Base-by-base conservation (phyloP, 1,140 invertebrate genomes). In the Heliothis virescens region DNA sequence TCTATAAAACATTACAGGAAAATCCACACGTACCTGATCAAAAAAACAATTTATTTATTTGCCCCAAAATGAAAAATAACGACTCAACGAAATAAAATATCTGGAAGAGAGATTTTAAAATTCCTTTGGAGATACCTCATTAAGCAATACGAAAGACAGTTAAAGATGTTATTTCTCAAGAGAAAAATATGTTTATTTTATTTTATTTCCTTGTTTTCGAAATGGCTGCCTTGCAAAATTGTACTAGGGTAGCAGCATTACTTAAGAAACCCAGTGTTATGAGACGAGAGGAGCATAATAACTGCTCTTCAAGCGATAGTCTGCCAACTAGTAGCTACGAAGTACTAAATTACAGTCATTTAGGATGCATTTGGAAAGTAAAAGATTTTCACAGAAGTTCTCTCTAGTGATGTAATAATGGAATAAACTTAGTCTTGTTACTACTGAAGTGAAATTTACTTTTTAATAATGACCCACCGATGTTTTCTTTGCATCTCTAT, bases 41-140 rank as follows among this genome's bases (percentile, higher is more conserved):
- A 55, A 71, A 57, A 34, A 57, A 41, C 69, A 11, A 72, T 72
- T 72, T 57, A n/a, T 72, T 72, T 57, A n/a, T 72, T 72, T 50
- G 13, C 63, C 13, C 10, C 21, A 55, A 72, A 71, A 55, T 26
- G 48, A 50, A 62, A 50, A 13, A 15, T 60, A 29, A 3, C 11
- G 12, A 41, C 12, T 48, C 52, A 29, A n/a, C 41, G 48, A 62
- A 75, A 50, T 26, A 47, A 50, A 50, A 48, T 62, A 12, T 48
- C 57, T 50, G 11, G 11, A 18, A 53, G 67, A 71, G 50, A 18
- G 16, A 34, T 53, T 71, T 26, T 26, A 71, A 57, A 72, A 75
- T 50, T 26, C 71, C 71, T 73, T 73, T 73, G n/a, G 60, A 3
- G 55, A 12, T n/a, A 47, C 18, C 18, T 12, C 50, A 71, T 53